Conservation (phyloP, 2,888 invertebrate species). For the Myopa testacea region DNA sequence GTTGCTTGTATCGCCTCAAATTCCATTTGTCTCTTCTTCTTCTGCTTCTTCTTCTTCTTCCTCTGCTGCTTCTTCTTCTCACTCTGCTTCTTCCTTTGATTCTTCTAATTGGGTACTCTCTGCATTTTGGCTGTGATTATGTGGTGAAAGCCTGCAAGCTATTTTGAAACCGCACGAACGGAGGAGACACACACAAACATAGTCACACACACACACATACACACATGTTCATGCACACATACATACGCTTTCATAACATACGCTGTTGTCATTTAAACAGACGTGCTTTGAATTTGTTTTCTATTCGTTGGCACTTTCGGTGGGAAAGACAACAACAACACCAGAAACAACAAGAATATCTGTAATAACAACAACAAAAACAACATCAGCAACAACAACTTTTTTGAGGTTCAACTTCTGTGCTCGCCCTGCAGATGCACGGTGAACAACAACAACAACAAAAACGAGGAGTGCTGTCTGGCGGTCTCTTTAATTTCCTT, state of each 20-base stretch:
- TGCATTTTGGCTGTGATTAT: background rate
- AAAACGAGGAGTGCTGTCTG: background rate
- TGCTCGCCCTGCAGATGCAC: too few relatives aligned
- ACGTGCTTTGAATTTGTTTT: conserved; percentile 6
- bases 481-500: background rate
- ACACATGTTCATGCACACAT: background rate
- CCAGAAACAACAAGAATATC: background rate
- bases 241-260: background rate
- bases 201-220: background rate
- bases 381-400: background rate
- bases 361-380: background rate
- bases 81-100: too few relatives aligned
- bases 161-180: background rate
- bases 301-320: background rate
- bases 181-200: background rate
- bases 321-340: background rate
- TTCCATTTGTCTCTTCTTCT: too few relatives aligned
- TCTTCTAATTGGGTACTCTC: background rate
- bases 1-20: too few relatives aligned
- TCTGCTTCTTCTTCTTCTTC: too few relatives aligned
- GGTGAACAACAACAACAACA: background rate
- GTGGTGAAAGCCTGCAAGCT: background rate
- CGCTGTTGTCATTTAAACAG: background rate
- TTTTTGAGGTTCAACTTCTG: too few relatives aligned
- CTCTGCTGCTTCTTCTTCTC: too few relatives aligned